These are phyloP conservation scores for Actias luna DNA, from an alignment of 2,888 invertebrate species.

Conservation along the genomic window DNA sequence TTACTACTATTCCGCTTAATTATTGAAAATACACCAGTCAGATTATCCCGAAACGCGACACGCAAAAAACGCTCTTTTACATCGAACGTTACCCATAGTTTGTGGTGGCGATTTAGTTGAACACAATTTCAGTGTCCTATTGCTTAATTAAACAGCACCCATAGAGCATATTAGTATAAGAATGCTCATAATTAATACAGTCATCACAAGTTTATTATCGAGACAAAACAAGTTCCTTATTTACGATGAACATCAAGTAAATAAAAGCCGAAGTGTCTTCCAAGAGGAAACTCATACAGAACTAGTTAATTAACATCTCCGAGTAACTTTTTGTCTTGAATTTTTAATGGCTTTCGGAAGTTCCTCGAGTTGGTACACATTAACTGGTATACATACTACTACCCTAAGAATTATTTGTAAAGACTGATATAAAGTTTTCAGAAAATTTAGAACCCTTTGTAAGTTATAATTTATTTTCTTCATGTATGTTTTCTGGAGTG, in stretches of 20 bases:
- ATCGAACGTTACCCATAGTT: no score
- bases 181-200: background rate
- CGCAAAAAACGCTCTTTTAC: no score
- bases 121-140: no score
- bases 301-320: conserved; percentile 9
- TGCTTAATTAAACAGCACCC: background rate
- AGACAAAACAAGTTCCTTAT: conserved; percentile 2
- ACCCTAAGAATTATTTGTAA: background rate
- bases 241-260: conserved; percentile 4
- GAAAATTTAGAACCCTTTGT: background rate
- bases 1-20: no score
- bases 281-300: conserved; percentile 9
- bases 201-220: background rate
- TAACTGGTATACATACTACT: conserved; percentile 4
- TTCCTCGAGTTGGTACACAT: background rate
- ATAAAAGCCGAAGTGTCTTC: conserved; percentile 7
- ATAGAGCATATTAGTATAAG: no score
- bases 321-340: conserved; percentile 10
- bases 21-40: no score
- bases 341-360: conserved; percentile 9
- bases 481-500: background rate
- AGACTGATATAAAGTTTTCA: background rate
- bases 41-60: no score
- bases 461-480: background rate
- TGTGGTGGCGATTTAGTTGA: no score